Conservation (phyloP, 2,888 invertebrate species). For the Strigamia transsilvanica region DNA sequence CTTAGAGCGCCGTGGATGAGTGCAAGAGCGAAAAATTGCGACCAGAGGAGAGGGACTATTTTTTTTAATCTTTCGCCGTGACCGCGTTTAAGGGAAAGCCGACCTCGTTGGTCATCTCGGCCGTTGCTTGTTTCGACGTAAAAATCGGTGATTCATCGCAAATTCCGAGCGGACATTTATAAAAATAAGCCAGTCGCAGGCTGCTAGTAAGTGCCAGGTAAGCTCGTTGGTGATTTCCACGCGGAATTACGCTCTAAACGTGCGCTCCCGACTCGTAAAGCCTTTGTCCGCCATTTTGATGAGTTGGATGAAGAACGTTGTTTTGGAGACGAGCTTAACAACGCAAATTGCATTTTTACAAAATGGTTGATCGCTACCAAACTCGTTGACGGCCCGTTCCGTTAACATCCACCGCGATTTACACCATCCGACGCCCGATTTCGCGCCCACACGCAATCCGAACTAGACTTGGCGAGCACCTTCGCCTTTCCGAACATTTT, state of each 20-base stretch:
- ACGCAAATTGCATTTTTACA: conserved; percentile 53
- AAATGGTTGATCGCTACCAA: conserved; percentile 48
- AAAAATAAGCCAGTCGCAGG: not conserved
- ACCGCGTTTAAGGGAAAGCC: conserved; percentile 51
- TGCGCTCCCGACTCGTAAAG: conserved; percentile 43
- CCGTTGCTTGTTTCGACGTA: conserved; percentile 1
- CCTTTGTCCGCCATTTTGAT: conserved; percentile 57
- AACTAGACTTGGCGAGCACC: not conserved
- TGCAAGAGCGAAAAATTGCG: conserved; percentile 2
- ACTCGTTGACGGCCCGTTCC: not conserved
- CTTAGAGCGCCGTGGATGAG: not conserved
- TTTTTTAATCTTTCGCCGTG: conserved; percentile 50
- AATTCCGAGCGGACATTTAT: conserved; percentile 18
- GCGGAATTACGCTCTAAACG: conserved; percentile 31
- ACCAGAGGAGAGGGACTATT: conserved; percentile 16
- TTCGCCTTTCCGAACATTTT: not conserved
- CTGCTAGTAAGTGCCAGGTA: conserved; percentile 15
- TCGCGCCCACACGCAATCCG: not conserved
- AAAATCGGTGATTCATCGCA: not conserved
- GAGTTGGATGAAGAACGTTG: conserved; percentile 43
- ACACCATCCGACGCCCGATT: not conserved
- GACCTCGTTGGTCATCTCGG: conserved; percentile 37
- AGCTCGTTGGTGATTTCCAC: not conserved
- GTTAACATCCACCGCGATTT: not conserved
- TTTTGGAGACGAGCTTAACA: conserved; percentile 46